Evolutionary conservation across 1,140 invertebrate species (phyloP).

Genomic region (Uloborus diversus): DNA sequence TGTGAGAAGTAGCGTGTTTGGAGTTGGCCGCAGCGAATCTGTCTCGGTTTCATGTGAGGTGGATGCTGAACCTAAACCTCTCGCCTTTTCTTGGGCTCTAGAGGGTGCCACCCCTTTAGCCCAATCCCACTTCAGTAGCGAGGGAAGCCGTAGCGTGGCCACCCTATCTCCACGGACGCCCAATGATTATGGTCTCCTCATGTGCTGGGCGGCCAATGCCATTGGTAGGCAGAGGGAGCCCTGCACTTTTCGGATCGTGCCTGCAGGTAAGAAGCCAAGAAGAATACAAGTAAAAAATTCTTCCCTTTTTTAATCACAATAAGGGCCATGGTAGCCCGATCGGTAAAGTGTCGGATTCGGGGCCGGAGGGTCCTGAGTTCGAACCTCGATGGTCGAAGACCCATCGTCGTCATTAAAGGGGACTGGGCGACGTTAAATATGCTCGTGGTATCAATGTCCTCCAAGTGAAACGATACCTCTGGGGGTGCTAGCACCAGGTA

Average conservation of each 20-base stretch:
- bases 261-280: conserved; percentile 77
- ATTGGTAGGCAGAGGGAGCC: conserved; percentile 81
- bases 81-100: conserved; percentile 59
- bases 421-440: too few species aligned
- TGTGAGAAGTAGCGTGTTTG: conserved; percentile 58
- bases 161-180: conserved; percentile 71
- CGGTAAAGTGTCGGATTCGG: too few species aligned
- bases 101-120: conserved; percentile 36
- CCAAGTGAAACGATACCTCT: too few species aligned
- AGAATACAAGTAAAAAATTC: too few species aligned
- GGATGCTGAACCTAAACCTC: conserved; percentile 57
- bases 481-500: too few species aligned
- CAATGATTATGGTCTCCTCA: conserved; percentile 80
- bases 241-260: conserved; percentile 81
- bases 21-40: conserved; percentile 59
- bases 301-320: neutral
- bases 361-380: too few species aligned
- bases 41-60: conserved; percentile 61
- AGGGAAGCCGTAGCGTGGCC: conserved; percentile 45
- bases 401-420: too few species aligned
- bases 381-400: too few species aligned
- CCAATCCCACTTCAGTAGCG: conserved; percentile 5
- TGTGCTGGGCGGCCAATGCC: conserved; percentile 85
- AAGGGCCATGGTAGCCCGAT: too few species aligned
- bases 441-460: too few species aligned